Evolutionary conservation across 2,888 invertebrate genomes (phyloP), one percentile per base, ranked within the genome.

Genomic region (Nomada flava): DNA sequence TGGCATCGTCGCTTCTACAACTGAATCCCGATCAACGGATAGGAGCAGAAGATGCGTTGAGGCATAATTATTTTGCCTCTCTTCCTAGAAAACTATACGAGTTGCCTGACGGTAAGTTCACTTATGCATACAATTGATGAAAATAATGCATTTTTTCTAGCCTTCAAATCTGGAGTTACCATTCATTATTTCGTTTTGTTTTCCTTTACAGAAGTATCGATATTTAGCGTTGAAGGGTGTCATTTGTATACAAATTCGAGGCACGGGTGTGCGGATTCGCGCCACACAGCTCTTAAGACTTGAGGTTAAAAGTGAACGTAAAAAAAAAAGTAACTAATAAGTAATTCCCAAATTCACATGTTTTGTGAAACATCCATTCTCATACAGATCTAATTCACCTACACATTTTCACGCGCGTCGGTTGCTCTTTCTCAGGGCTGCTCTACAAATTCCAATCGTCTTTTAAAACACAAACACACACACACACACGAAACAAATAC

Each of bases 181-280:
- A 70, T 68, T 76, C 20, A 62, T 72, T 69, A 4, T 63, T 84
- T 13, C 20, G 23, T 80, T 83, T 82, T 88, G 71, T 84, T 89
- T 91, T 7, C 7, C 15, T 91, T 89, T 96, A 59, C 96, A 99
- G 99, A 98, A 95, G 96, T 98, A 92, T 98, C 98, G 92, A 98
- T 99, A 95, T 98, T 98, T 95, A 98, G 97, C 91, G 98, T 99
- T 93, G 98, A 98, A 94, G 98, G 98, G 91, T 96, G 98, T 91
- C 96, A 96, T 94, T 88, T 88, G 68, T 86, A 86, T 73, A 87
- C 86, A 84, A 86, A 87, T 82, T 86, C 87, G 83, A 87, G 82
- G 87, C 82, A 87, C 73, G 83, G 79, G 63, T 96, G 97, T 94
- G 96, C 94, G 75, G 98, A 98, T 95, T 96, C 96, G 92, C 95